These are phyloP conservation scores for Lynx canadensis DNA, from an alignment of 2,113 vertebrate genomes.

Conservation along the genomic window DNA sequence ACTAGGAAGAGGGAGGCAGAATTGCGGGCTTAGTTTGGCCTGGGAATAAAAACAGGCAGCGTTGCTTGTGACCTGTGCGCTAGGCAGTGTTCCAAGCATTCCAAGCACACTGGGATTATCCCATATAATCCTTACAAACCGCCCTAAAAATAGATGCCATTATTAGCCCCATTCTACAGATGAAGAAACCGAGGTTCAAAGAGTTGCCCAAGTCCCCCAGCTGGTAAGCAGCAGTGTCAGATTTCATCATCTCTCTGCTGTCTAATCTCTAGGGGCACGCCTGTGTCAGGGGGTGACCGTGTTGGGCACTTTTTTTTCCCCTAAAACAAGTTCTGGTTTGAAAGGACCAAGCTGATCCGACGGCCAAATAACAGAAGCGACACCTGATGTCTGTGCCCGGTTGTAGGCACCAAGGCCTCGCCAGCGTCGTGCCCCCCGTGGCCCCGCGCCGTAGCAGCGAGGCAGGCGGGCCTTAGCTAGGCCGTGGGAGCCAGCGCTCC, in stretches of 20 bases:
- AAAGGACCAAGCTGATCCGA: neutral
- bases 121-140: neutral
- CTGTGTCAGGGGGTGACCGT: neutral
- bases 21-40: neutral
- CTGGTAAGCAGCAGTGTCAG: neutral
- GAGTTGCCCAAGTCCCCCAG: neutral
- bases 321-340: conserved; percentile 15
- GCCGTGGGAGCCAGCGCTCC: neutral
- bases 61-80: too few relatives aligned
- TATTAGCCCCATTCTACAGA: neutral
- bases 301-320: neutral
- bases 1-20: neutral
- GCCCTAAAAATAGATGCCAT: neutral
- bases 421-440: accelerated
- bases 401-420: neutral
- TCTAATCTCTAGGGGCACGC: neutral
- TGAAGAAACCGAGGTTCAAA: conserved; percentile 1
- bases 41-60: neutral
- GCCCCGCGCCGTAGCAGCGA: neutral
- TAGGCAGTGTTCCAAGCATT: neutral
- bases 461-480: neutral
- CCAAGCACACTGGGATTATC: neutral
- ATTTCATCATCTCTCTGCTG: neutral
- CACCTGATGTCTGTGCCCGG: neutral
- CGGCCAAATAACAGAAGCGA: neutral